Conservation (phyloP, 64 coral and sea anemone species). For the Porites lutea region DNA sequence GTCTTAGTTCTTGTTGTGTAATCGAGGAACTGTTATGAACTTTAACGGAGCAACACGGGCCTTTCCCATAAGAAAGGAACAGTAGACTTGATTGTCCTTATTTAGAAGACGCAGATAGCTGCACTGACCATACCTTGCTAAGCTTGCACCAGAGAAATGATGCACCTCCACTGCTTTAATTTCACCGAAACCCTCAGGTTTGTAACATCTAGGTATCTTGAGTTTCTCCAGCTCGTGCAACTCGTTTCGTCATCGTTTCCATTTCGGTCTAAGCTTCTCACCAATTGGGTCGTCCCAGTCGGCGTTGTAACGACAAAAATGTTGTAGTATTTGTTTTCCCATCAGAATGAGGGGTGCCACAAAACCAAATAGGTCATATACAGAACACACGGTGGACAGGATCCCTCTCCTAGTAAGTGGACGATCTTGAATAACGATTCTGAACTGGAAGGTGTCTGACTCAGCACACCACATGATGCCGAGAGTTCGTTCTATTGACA, state of each 20-base stretch:
- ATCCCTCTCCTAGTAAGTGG: constrained; percentile 44
- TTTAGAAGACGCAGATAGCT: constrained; percentile 23
- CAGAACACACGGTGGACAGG: neutral
- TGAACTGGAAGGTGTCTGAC: constrained; percentile 14
- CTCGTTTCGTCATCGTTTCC: constrained; percentile 41
- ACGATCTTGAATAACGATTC: constrained; percentile 12
- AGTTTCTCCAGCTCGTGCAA: constrained; percentile 16
- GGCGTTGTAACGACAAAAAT: constrained; percentile 14
- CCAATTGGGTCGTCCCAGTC: constrained; percentile 55
- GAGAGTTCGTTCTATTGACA: constrained; percentile 6
- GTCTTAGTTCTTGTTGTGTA: constrained; percentile 21
- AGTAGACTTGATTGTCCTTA: constrained; percentile 13
- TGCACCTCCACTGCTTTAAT: constrained; percentile 26
- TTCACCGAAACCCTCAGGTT: constrained; percentile 36
- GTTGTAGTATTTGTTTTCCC: constrained; percentile 26
- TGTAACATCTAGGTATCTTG: constrained; percentile 42
- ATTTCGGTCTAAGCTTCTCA: constrained; percentile 17
- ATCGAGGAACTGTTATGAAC: neutral
- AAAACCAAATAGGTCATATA: constrained; percentile 26
- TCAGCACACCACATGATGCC: constrained; percentile 27
- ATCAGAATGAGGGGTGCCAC: constrained; percentile 6
- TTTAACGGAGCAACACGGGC: constrained; percentile 28
- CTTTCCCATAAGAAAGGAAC: constrained; percentile 46
- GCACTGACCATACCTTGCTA: constrained; percentile 44
- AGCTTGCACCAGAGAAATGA: constrained; percentile 41